These are phyloP conservation scores for Rhinolophus ferrumequinum DNA, from an alignment of 2,113 vertebrate genomes.

Conservation along the genomic window DNA sequence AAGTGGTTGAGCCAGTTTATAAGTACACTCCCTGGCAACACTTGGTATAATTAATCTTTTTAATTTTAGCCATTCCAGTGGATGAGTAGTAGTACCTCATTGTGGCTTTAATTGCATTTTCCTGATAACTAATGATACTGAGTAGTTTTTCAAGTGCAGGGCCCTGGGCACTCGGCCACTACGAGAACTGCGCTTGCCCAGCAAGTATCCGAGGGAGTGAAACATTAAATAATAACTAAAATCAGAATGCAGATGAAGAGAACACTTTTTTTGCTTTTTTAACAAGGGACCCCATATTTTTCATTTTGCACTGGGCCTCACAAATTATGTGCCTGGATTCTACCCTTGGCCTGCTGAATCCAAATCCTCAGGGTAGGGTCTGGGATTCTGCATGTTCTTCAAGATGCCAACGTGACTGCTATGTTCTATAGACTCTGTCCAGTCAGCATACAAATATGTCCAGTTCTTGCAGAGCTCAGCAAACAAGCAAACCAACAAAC, in stretches of 20 bases:
- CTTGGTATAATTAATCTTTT: slow-evolving; percentile 17
- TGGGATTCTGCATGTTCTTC: not conserved
- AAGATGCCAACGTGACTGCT: not conserved
- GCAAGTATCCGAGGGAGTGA: not conserved
- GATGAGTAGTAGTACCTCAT: not conserved
- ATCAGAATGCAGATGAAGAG: not conserved
- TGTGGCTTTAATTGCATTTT: slow-evolving; percentile 31
- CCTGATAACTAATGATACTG: not conserved
- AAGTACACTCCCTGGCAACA: not conserved
- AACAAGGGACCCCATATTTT: not conserved
- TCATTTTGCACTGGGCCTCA: not conserved
- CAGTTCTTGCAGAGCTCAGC: not conserved
- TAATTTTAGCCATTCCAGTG: not conserved
- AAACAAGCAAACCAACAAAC: not conserved
- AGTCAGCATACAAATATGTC: not conserved
- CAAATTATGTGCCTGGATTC: not conserved
- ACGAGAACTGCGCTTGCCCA: not conserved
- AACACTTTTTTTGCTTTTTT: not conserved
- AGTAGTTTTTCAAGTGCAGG: not conserved
- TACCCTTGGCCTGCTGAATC: not conserved
- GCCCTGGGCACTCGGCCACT: not conserved
- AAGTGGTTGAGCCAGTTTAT: not conserved
- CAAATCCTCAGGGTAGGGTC: not conserved
- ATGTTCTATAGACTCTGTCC: not conserved
- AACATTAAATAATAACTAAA: not conserved